Base-by-base conservation (phyloP, 2,888 invertebrate genomes). In the Glyphotaelius pellucidus region DNA sequence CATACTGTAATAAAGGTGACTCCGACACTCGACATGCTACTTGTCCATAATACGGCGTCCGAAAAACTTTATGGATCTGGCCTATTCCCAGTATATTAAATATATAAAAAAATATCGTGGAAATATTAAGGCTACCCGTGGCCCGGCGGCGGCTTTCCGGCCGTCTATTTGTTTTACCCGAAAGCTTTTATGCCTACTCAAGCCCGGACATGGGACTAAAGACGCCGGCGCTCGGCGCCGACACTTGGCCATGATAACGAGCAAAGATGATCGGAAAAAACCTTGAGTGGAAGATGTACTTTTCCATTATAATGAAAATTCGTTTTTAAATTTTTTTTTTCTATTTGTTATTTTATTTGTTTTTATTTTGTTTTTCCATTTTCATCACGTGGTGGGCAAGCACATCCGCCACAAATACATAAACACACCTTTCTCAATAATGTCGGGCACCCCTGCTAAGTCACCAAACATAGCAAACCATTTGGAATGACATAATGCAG, bases 201-300 rank as follows among this genome's bases (percentile, higher is more conserved):
- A 89, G 38, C 79, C 90, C 80, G 42, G 67, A 79, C 85, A 90
- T 42, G 85, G 42, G 83, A 14, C 31, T 85, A 85, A 90, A 67
- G 86, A 85, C 67, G 86, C n/a, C 67, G 67, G 25, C 12, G 42
- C 12, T 42, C 42, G 42, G 12, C 67, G 25, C 42, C 47, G 79
- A 67, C 52, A 32, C 90, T 90, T 85, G 52, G 87, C 89, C 80
- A 79, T 88, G 91, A 92, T 90, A 91, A 92, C 90, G 91, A 89
- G 91, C 92, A 89, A 92, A 90, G 85, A 90, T 86, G 85, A 83
- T 32, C 91, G 47, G 47, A 90, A 90, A 90, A 85, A 84, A 90
- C 30, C 32, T 52, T 9, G 67, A 67, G 67, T 67, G 25, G 7
- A 3, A 9, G 25, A 67, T 7, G 25, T 25, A n/a, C 25, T 19